A percentile compares a stretch with the other conserved stretches of the same genome.
phyloP scores from a whole-genome alignment of 2,113 vertebrate genomes.

The Grus americana region DNA sequence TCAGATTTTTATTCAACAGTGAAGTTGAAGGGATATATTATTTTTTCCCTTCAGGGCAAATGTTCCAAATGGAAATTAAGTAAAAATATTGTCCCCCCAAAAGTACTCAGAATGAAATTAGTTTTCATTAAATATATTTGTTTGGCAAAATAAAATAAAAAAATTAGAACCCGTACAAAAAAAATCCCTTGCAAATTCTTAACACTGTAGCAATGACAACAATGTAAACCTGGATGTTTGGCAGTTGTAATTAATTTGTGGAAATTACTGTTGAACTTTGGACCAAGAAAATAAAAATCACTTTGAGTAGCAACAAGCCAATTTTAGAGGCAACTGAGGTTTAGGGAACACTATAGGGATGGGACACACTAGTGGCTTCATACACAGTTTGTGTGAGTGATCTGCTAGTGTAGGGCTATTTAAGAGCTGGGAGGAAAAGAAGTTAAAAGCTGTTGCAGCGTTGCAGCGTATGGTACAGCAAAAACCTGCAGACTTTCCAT shows the following conservation, averaged over 20 bases:
- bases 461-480: slow-evolving; percentile 28
- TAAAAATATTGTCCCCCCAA: slow-evolving; percentile 67
- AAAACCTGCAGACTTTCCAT: slow-evolving; percentile 19
- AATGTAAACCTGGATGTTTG: slow-evolving; percentile 68
- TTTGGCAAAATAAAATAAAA: slow-evolving; percentile 74
- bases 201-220: slow-evolving; percentile 66
- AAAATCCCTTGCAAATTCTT: slow-evolving; percentile 67
- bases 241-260: slow-evolving; percentile 34
- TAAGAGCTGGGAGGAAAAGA: slow-evolving; percentile 31
- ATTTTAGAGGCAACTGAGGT: slow-evolving; percentile 46
- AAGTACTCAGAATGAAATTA: slow-evolving; percentile 73
- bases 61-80: slow-evolving; percentile 74
- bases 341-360: slow-evolving; percentile 48
- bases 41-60: slow-evolving; percentile 54
- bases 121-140: slow-evolving; percentile 83
- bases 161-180: slow-evolving; percentile 78
- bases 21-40: slow-evolving; percentile 62
- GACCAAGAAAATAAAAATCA: slow-evolving; percentile 27
- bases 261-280: slow-evolving; percentile 42
- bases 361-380: slow-evolving; percentile 44
- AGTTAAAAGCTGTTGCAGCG: slow-evolving; percentile 50
- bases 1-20: slow-evolving; percentile 79
- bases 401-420: slow-evolving; percentile 5
- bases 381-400: slow-evolving; percentile 60
- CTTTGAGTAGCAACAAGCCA: slow-evolving; percentile 31